Percentiles rank a stretch among this genome's conserved stretches.
Conservation (phyloP, 2,113 vertebrate genomes). For the Mixornis gularis region DNA sequence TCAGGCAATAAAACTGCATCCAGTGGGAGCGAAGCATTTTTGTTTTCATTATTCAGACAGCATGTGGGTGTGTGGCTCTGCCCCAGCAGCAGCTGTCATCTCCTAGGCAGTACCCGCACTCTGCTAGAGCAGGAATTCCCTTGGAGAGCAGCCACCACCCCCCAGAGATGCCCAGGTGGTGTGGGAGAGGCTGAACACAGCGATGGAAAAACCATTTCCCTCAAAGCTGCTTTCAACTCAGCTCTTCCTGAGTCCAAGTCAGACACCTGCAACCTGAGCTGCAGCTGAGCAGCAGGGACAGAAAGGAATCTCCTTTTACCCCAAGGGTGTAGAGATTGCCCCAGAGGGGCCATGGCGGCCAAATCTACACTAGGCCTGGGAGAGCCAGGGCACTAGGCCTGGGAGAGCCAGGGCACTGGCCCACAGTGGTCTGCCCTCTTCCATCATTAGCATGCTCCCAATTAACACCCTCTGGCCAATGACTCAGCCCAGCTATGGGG, state of each 20-base stretch:
- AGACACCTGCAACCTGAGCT: neutral
- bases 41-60: constrained; percentile 35
- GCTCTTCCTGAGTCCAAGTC: neutral
- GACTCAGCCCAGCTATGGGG: neutral
- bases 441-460: neutral
- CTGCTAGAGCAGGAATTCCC: neutral
- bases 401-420: neutral
- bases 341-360: neutral
- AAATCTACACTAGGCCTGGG: neutral
- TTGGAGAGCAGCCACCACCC: neutral
- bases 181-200: neutral
- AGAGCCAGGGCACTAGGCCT: neutral
- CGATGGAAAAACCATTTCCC: neutral
- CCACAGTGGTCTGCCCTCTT: neutral
- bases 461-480: neutral
- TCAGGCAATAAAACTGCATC: constrained; percentile 22
- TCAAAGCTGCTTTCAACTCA: neutral
- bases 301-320: neutral
- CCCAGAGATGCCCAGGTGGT: neutral
- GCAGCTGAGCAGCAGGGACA: rapidly evolving
- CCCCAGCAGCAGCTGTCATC: constrained; percentile 15
- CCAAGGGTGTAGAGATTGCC: neutral
- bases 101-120: neutral
- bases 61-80: constrained; percentile 12
- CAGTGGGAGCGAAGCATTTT: neutral